Evolutionary conservation across 2,888 invertebrate genomes (phyloP).

Genomic region (Hypomecis atomaria): DNA sequence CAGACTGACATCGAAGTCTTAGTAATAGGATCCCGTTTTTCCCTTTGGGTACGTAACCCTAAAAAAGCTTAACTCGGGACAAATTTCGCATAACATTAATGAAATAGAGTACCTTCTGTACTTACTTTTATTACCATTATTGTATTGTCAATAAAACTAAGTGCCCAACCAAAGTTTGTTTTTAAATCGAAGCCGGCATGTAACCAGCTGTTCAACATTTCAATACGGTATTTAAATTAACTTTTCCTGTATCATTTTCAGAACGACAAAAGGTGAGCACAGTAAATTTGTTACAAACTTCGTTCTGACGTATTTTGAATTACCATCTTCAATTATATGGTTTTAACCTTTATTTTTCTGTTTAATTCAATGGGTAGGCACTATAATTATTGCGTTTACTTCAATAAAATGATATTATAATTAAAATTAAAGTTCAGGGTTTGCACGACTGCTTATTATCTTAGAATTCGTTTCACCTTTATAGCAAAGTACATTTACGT

Average conservation of each 20-base stretch:
- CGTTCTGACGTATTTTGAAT: slow-evolving; percentile 7
- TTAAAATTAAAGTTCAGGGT: slow-evolving; percentile 29
- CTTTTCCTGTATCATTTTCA: slow-evolving; percentile 6
- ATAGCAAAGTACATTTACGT: not conserved
- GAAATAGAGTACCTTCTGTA: too few species aligned
- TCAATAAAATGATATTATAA: slow-evolving; percentile 16
- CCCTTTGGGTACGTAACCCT: too few species aligned
- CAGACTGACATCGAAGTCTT: too few species aligned
- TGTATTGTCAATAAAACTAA: not conserved
- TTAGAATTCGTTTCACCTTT: slow-evolving; percentile 24
- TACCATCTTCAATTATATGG: not conserved
- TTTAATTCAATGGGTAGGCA: not conserved
- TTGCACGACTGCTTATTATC: slow-evolving; percentile 17
- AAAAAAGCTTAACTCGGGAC: too few species aligned
- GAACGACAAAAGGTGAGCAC: slow-evolving; percentile 2
- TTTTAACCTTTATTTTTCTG: too few species aligned
- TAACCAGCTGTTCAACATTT: slow-evolving; percentile 13
- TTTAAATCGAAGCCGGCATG: slow-evolving; percentile 5
- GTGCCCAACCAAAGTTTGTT: slow-evolving; percentile 4
- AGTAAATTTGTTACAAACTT: slow-evolving; percentile 2
- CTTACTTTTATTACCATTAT: not conserved
- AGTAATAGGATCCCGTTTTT: too few species aligned
- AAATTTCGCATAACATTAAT: too few species aligned
- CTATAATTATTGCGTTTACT: slow-evolving; percentile 14
- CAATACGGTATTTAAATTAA: slow-evolving; percentile 7